phyloP scores from a whole-genome alignment of 2,797 vertebrate species.

The Lithobates sylvaticus region DNA sequence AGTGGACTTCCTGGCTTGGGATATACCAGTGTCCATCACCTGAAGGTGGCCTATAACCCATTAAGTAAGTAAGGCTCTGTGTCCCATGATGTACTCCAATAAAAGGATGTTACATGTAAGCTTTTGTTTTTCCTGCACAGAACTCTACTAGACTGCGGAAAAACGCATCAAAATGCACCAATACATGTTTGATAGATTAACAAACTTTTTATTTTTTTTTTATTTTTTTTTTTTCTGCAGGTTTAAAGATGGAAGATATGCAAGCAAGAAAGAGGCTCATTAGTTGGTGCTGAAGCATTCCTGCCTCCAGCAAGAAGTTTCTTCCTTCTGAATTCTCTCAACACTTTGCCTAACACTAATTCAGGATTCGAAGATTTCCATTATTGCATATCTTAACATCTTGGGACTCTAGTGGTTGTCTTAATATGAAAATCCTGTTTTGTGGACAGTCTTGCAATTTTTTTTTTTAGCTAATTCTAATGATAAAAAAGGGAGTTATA shows the following conservation, averaged over 20 bases:
- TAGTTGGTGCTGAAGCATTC: slow-evolving; percentile 89
- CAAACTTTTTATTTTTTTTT: too few relatives aligned
- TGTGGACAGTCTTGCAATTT: slow-evolving; percentile 93
- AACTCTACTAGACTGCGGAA: too few relatives aligned
- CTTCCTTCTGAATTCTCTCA: slow-evolving; percentile 81
- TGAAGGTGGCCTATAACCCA: too few relatives aligned
- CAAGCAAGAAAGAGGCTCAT: slow-evolving; percentile 93
- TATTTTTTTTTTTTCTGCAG: slow-evolving; percentile 75
- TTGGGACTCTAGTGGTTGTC: slow-evolving; percentile 82
- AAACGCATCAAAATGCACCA: too few relatives aligned
- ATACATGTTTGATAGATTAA: too few relatives aligned
- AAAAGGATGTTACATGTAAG: too few relatives aligned
- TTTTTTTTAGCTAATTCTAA: slow-evolving; percentile 90
- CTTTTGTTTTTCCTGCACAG: too few relatives aligned
- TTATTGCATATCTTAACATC: slow-evolving; percentile 88
- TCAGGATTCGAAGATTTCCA: slow-evolving; percentile 81
- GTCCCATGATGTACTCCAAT: too few relatives aligned
- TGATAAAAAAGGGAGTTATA: slow-evolving; percentile 86
- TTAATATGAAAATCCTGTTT: slow-evolving; percentile 84
- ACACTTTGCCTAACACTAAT: slow-evolving; percentile 84
- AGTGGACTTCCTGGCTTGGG: too few relatives aligned
- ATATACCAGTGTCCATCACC: too few relatives aligned
- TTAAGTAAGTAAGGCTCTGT: too few relatives aligned
- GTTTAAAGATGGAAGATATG: slow-evolving; percentile 91
- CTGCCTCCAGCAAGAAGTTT: slow-evolving; percentile 88